These are phyloP conservation scores for Misgurnus anguillicaudatus DNA, from an alignment of 2,113 vertebrate genomes.

Conservation along the genomic window DNA sequence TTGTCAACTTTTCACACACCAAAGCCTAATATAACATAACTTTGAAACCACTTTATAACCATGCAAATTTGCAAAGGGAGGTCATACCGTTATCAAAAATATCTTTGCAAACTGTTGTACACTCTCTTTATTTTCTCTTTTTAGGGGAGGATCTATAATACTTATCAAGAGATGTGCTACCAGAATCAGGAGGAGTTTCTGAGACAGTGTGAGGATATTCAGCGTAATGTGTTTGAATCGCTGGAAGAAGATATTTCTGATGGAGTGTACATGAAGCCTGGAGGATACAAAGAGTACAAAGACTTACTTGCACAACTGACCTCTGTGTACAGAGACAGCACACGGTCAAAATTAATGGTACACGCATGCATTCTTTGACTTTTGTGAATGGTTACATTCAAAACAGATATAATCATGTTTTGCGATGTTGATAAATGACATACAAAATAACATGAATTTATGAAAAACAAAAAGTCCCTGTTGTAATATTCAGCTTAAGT, in stretches of 20 bases:
- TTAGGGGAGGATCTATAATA: slow-evolving; percentile 39
- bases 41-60: too few species aligned
- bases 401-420: too few species aligned
- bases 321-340: slow-evolving; percentile 31
- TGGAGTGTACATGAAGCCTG: slow-evolving; percentile 44
- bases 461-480: too few species aligned
- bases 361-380: neutral
- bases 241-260: slow-evolving; percentile 40
- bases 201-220: slow-evolving; percentile 22
- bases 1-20: too few species aligned
- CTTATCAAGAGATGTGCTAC: slow-evolving; percentile 39
- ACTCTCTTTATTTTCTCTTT: neutral
- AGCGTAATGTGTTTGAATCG: slow-evolving; percentile 32
- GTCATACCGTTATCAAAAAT: neutral
- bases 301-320: neutral
- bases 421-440: too few species aligned
- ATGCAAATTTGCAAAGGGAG: too few species aligned
- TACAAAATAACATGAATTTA: too few species aligned
- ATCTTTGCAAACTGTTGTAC: neutral
- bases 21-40: too few species aligned
- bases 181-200: slow-evolving; percentile 47
- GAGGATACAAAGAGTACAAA: slow-evolving; percentile 46
- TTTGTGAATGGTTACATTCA: too few species aligned
- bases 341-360: slow-evolving; percentile 48
- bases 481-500: too few species aligned